phyloP scores from a whole-genome alignment of 2,113 vertebrate genomes.

The Apistogramma diplotaenia region DNA sequence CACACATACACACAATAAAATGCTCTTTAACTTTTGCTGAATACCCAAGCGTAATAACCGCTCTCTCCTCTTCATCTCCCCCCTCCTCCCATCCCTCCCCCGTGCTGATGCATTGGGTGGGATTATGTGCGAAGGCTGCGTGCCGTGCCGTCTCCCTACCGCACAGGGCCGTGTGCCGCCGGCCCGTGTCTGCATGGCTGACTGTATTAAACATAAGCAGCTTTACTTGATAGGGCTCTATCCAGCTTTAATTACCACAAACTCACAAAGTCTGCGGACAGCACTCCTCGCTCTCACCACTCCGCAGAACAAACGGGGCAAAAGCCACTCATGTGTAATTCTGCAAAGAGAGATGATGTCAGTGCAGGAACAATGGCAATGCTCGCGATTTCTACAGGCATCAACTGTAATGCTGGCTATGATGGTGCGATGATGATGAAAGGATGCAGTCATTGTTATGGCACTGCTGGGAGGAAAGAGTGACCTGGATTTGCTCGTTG shows the following conservation, averaged over 20 bases:
- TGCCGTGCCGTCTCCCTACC: slow-evolving; percentile 30
- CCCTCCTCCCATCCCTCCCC: slow-evolving; percentile 31
- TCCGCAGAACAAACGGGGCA: slow-evolving; percentile 56
- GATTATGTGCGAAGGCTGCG: slow-evolving; percentile 68
- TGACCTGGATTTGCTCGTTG: slow-evolving; percentile 23
- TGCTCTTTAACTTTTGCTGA: slow-evolving; percentile 65
- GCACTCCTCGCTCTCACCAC: slow-evolving; percentile 37
- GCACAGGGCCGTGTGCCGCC: slow-evolving; percentile 31
- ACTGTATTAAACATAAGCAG: slow-evolving; percentile 80
- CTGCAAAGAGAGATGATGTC: background rate
- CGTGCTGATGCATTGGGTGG: slow-evolving; percentile 61
- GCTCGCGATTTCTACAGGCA: background rate
- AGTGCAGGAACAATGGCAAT: background rate
- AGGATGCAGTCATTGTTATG: background rate
- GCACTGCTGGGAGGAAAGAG: slow-evolving; percentile 17
- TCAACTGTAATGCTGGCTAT: background rate
- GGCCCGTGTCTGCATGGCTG: slow-evolving; percentile 69
- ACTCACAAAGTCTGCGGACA: slow-evolving; percentile 71
- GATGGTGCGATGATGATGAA: background rate
- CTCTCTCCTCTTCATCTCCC: background rate
- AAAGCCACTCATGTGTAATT: slow-evolving; percentile 42
- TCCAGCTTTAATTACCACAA: slow-evolving; percentile 80
- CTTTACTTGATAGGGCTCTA: slow-evolving; percentile 79
- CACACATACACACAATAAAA: slow-evolving; percentile 35
- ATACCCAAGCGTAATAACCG: slow-evolving; percentile 46